Evolutionary conservation across 2,888 invertebrate species (phyloP).

Genomic region (Diachrysia chrysitis): DNA sequence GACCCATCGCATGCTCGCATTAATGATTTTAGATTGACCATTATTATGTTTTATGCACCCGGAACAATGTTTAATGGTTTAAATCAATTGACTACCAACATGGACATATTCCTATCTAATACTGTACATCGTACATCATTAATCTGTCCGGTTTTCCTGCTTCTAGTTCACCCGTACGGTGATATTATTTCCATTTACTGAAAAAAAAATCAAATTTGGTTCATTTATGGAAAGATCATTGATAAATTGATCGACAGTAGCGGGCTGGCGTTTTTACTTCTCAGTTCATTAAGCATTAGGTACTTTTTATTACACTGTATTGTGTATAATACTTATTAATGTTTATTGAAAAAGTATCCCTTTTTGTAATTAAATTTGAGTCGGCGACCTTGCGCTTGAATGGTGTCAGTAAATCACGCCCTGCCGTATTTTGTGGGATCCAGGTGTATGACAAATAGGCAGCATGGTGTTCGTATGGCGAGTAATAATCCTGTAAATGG

Average conservation of each 20-base stretch:
- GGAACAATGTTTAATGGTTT: not conserved
- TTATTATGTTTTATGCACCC: conserved; percentile 1
- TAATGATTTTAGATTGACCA: not conserved
- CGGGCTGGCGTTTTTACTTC: no score
- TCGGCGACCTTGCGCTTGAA: not conserved
- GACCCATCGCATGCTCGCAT: not conserved
- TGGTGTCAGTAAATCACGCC: not conserved
- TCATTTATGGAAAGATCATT: no score
- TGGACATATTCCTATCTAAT: not conserved
- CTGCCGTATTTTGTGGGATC: conserved; percentile 1
- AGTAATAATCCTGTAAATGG: conserved; percentile 62
- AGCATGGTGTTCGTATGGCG: conserved; percentile 12
- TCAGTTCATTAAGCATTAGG: no score
- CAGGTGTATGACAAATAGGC: conserved; percentile 51
- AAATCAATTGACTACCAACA: not conserved
- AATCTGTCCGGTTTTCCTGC: no score
- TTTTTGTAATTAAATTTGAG: not conserved
- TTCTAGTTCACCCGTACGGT: no score
- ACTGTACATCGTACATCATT: not conserved
- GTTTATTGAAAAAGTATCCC: not conserved
- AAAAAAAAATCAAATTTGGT: no score
- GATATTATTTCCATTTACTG: no score
- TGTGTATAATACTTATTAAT: no score
- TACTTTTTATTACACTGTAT: no score
- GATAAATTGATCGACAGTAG: no score